Base-by-base conservation (phyloP, 1,140 invertebrate genomes). In the Ceratina japonica region DNA sequence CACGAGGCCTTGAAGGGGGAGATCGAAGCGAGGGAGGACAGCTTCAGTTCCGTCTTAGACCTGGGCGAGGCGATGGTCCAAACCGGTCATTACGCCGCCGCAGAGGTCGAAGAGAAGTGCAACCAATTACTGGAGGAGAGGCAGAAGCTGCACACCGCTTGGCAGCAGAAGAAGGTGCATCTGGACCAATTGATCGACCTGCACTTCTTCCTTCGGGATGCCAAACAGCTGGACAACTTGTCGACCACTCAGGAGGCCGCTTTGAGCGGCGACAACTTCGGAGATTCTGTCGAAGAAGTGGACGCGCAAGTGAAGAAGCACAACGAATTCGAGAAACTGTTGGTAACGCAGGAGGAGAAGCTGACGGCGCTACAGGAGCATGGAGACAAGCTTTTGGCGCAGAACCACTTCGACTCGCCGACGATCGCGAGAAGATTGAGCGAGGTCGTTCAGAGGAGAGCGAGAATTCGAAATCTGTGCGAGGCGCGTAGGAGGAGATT, bases 111-210 rank as follows among this genome's bases (percentile, higher is more conserved):
- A 83, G 96, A 97, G 87, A 96, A 95, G 81, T 96, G 97, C 80
- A 93, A 93, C 7, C 95, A 96, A 56, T 90, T 98, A 49, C 89
- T 97, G 59, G 95, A 96, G 71, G 97, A 97, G 88, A 93, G 97
- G 2, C 95, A 96, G 63, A 95, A 95, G 70, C 92, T 98, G 22
- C 96, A 97, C 83, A 94, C 94, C 0, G 96, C 96, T 0, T 99
- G 98, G 97, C 96, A 97, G 73, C 94, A 96, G 31, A 97, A 98
- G 87, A 97, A 98, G 90, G 95, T 98, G 3, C 96, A 97, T 86
- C 92, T 99, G 27, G 97, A 99, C 91, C 98, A 99, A 90, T 93
- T 99, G 62, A 98, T 98, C 79, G 98, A 99, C 90, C 93, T 98
- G 71, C 98, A 99, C 89, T 97, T 97, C 89, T 99, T 99, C 94